phyloP scores from a whole-genome alignment of 2,797 vertebrate genomes.

The Alectoris magna region DNA sequence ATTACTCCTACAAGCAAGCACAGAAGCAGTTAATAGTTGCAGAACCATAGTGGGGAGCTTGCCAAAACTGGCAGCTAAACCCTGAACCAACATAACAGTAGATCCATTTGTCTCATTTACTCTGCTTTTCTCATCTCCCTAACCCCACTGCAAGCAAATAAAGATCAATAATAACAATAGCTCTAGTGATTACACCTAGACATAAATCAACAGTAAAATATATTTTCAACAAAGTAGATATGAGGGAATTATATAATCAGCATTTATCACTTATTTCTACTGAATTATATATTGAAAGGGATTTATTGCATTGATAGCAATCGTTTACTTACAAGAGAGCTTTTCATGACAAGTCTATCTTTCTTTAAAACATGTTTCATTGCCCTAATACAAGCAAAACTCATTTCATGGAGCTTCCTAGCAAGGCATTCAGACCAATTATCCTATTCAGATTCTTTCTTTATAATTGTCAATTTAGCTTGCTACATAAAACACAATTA shows the following conservation, averaged over 20 bases:
- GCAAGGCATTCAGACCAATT: slow-evolving; percentile 42
- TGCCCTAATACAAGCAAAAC: slow-evolving; percentile 22
- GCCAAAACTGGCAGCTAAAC: slow-evolving; percentile 35
- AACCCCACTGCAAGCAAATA: background rate
- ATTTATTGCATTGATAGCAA: slow-evolving; percentile 11
- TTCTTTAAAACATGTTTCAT: slow-evolving; percentile 22
- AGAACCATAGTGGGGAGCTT: background rate
- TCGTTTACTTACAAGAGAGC: background rate
- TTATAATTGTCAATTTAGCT: slow-evolving; percentile 36
- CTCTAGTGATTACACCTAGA: background rate
- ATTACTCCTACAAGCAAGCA: slow-evolving; percentile 9
- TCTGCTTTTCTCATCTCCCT: background rate
- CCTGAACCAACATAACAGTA: slow-evolving; percentile 10
- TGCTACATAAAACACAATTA: slow-evolving; percentile 43
- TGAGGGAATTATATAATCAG: background rate
- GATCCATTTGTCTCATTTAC: slow-evolving; percentile 5
- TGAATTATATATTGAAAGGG: background rate
- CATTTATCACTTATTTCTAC: background rate
- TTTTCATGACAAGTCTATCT: background rate
- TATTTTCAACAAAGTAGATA: background rate
- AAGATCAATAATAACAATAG: background rate
- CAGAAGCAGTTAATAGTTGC: slow-evolving; percentile 31
- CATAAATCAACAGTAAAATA: background rate
- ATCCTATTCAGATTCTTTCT: slow-evolving; percentile 20
- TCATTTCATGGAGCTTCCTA: background rate